phyloP scores from a whole-genome alignment of 1,140 invertebrate species.

The Saccostrea echinata region DNA sequence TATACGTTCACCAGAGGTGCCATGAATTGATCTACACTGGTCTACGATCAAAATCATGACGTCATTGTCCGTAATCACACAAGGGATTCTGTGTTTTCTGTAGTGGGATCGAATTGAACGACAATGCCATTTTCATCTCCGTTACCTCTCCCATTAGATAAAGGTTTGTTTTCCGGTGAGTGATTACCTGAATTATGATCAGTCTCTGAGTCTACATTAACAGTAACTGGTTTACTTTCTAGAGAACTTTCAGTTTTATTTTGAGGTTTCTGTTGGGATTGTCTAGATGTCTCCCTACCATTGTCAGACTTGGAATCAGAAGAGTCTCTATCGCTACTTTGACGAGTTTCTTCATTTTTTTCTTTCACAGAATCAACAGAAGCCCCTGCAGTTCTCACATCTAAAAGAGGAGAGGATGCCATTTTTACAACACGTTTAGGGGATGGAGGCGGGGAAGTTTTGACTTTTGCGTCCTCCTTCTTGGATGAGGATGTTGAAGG shows the following conservation, averaged over 20 bases:
- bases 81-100: not conserved
- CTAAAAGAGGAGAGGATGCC: not conserved
- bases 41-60: too few relatives aligned
- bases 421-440: not conserved
- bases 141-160: not conserved
- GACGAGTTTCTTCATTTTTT: not conserved
- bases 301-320: not conserved
- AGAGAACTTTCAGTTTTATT: not conserved
- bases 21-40: too few relatives aligned
- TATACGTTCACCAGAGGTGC: too few relatives aligned
- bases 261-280: not conserved
- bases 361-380: conserved; percentile 10
- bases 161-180: not conserved
- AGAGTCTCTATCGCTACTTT: not conserved
- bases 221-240: not conserved
- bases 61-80: not conserved
- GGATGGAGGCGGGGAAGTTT: not conserved
- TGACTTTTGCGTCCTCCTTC: not conserved
- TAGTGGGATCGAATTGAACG: not conserved
- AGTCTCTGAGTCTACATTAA: not conserved
- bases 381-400: not conserved
- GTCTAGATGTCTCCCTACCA: not conserved
- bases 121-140: not conserved
- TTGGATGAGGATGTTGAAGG: conserved; percentile 15
- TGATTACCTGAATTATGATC: not conserved